These are phyloP conservation scores for Trissolcus brochymenae DNA, from an alignment of 2,888 invertebrate genomes.

Conservation along the genomic window DNA sequence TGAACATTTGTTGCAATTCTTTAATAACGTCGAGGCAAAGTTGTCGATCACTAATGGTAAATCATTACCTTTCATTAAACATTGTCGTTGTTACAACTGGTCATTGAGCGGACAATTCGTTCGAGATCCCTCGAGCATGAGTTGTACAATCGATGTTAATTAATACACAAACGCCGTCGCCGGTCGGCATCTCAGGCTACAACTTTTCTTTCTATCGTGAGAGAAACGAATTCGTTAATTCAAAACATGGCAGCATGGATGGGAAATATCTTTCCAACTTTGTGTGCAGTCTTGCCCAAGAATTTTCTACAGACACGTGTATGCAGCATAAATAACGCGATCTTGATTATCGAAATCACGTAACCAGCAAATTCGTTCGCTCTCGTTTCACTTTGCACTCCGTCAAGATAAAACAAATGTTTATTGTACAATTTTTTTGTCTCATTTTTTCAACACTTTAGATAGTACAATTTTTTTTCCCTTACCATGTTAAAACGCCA, in stretches of 20 bases:
- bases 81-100: constrained; percentile 12
- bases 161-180: constrained; percentile 39
- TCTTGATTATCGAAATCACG: constrained; percentile 50
- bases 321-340: constrained; percentile 47
- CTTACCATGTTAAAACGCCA: no score
- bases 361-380: constrained; percentile 48
- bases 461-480: no score
- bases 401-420: constrained; percentile 4
- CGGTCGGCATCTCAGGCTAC: constrained; percentile 40
- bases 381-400: constrained; percentile 21
- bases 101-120: constrained; percentile 2
- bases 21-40: neutral
- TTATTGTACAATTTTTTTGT: no score
- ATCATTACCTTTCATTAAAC: constrained; percentile 12
- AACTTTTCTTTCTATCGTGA: constrained; percentile 56
- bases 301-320: constrained; percentile 47
- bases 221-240: constrained; percentile 56
- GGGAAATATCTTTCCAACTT: constrained; percentile 62
- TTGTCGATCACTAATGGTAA: constrained; percentile 1
- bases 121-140: constrained; percentile 20
- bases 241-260: constrained; percentile 51
- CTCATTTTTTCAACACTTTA: no score
- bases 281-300: constrained; percentile 50
- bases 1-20: constrained; percentile 6
- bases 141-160: constrained; percentile 35